phyloP scores from a whole-genome alignment of 2,113 vertebrate genomes.

The Nycticorax nycticorax region DNA sequence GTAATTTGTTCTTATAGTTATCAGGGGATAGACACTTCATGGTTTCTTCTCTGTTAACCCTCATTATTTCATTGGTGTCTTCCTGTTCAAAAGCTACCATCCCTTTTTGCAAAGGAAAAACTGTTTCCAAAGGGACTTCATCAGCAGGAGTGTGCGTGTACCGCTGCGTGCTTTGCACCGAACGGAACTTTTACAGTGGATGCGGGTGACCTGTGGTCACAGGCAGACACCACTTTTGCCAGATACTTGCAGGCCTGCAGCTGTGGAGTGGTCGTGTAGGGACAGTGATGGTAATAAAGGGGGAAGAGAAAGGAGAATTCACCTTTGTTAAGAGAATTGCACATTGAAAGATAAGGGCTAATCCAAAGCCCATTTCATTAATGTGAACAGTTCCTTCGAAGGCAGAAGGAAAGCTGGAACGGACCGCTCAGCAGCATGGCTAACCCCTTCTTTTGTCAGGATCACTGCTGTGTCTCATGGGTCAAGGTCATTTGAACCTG shows the following conservation, averaged over 20 bases:
- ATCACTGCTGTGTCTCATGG: neutral
- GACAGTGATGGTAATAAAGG: neutral
- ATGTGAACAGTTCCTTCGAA: neutral
- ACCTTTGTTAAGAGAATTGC: neutral
- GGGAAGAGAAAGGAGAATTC: neutral
- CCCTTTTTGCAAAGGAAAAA: neutral
- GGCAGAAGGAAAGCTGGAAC: neutral
- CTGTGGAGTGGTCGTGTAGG: neutral
- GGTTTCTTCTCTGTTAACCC: neutral
- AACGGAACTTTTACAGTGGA: neutral
- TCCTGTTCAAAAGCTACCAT: neutral
- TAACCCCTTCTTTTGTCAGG: neutral
- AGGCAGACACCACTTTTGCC: neutral
- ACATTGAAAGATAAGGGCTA: neutral
- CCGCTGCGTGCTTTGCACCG: neutral
- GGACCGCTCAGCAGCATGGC: accelerated
- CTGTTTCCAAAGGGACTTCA: neutral
- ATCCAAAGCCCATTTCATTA: neutral
- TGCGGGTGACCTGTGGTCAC: neutral
- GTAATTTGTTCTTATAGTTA: neutral
- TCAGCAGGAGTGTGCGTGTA: accelerated
- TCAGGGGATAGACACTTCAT: neutral
- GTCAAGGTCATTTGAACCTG: neutral
- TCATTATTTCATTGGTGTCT: neutral
- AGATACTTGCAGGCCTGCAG: neutral